A percentile compares a stretch with the other conserved stretches of the same genome.
These are phyloP conservation scores for Carlito syrichta DNA, from an alignment of 2,113 vertebrate species.

Conservation along the genomic window DNA sequence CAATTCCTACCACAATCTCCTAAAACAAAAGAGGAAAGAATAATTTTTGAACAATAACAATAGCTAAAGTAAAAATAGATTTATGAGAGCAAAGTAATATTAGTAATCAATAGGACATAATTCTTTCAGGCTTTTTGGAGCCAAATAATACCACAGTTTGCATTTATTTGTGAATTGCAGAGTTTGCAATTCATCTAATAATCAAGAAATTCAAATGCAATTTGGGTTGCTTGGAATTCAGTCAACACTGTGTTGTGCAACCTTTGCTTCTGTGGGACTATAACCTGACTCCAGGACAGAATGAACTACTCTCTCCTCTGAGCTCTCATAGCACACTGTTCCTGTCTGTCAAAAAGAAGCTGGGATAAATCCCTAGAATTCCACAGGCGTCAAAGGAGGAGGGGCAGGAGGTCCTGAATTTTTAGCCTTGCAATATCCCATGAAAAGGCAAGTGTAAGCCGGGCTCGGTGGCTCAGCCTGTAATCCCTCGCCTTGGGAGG, in stretches of 20 bases:
- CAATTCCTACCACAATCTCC: not conserved
- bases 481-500: too few relatives aligned
- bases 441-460: rapidly evolving
- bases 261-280: not conserved
- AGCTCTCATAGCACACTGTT: not conserved
- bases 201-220: not conserved
- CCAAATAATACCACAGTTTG: not conserved
- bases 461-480: too few relatives aligned
- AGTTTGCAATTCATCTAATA: not conserved
- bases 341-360: not conserved
- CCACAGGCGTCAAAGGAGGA: not conserved
- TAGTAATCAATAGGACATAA: not conserved
- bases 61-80: not conserved
- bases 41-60: not conserved
- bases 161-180: not conserved
- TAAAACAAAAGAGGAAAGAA: not conserved
- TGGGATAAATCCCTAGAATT: not conserved
- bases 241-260: not conserved
- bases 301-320: not conserved
- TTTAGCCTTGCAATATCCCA: not conserved
- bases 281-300: not conserved
- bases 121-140: not conserved
- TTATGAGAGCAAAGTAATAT: not conserved
- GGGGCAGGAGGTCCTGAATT: not conserved
- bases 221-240: not conserved